Base-by-base conservation (phyloP, 2,888 invertebrate genomes). In the Cryptosula pallasiana region DNA sequence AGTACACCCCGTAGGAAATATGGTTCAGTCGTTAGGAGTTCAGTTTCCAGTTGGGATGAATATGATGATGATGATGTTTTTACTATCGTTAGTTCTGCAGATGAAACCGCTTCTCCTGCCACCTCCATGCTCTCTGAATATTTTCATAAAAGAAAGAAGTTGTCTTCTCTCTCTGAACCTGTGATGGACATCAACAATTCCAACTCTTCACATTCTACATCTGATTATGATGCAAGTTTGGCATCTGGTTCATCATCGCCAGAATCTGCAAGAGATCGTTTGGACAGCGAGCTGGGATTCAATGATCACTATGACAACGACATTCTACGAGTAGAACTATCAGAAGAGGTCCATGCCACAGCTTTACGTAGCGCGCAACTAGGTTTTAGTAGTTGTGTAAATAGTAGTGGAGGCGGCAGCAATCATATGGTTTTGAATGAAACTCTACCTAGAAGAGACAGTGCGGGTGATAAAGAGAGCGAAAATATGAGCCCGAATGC, bases 121-220 rank as follows among this genome's bases (percentile, higher is more conserved):
- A 9, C 5, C 5, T 57, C 57, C n/a, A 23, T 57, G 13, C 25
- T 57, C 16, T 13, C 57, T 23, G 57, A 9, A 57, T 57, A 57
- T 57, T 57, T 57, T 23, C 5, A 57, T 57, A n/a, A 13, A 13
- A 57, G 57, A 23, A 57, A 57, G 57, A 57, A 57, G 57, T 57
- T 57, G 23, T 57, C 57, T 23, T 57, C 57, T 57, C 57, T 57
- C 57, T 13, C 5, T 57, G 57, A 57, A 20, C 45, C 45, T n/a
- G n/a, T n/a, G n/a, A n/a, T n/a, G n/a, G n/a, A n/a, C n/a, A n/a
- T n/a, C n/a, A n/a, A n/a, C n/a, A n/a, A n/a, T n/a, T n/a, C n/a
- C n/a, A n/a, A n/a, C n/a, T n/a, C n/a, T n/a, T n/a, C n/a, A n/a
- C n/a, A n/a, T n/a, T n/a, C n/a, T n/a, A n/a, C n/a, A n/a, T n/a